A percentile compares a stretch with the other conserved stretches of the same genome.
These are phyloP conservation scores for Iselma pallidipennis DNA, from an alignment of 2,888 invertebrate species.

Conservation along the genomic window DNA sequence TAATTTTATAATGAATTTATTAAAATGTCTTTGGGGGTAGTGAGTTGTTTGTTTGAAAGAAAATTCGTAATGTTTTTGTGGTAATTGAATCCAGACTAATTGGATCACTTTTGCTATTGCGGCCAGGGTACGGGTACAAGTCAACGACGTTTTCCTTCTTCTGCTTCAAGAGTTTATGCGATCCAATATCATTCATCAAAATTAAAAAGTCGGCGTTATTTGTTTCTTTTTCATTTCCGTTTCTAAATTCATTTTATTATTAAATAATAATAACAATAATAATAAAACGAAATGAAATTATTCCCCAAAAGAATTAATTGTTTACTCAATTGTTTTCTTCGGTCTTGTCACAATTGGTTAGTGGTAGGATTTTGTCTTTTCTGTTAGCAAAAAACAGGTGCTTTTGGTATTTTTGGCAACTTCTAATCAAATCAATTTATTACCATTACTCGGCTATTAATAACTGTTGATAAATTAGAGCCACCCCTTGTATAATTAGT, in stretches of 20 bases:
- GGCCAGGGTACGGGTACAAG: background rate
- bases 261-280: background rate
- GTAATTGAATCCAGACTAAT: slow-evolving; percentile 4
- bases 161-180: background rate
- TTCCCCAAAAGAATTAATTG: background rate
- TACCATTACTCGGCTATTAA: slow-evolving; percentile 20
- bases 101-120: slow-evolving; percentile 1
- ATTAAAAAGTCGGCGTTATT: background rate
- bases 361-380: background rate
- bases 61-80: background rate
- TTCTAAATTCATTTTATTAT: background rate
- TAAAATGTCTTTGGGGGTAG: background rate
- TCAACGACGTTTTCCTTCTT: background rate
- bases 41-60: background rate
- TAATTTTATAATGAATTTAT: slow-evolving; percentile 3
- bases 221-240: background rate
- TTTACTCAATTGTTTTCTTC: background rate
- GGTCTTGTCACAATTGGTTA: background rate
- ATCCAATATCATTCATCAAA: background rate
- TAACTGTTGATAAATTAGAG: slow-evolving; percentile 18
- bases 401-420: too few relatives aligned
- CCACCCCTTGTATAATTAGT: slow-evolving; percentile 18
- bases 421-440: slow-evolving; percentile 17
- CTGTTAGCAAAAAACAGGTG: background rate
- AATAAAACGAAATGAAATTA: background rate